phyloP scores from a whole-genome alignment of 2,888 invertebrate genomes.

The Strigamia crassipes region DNA sequence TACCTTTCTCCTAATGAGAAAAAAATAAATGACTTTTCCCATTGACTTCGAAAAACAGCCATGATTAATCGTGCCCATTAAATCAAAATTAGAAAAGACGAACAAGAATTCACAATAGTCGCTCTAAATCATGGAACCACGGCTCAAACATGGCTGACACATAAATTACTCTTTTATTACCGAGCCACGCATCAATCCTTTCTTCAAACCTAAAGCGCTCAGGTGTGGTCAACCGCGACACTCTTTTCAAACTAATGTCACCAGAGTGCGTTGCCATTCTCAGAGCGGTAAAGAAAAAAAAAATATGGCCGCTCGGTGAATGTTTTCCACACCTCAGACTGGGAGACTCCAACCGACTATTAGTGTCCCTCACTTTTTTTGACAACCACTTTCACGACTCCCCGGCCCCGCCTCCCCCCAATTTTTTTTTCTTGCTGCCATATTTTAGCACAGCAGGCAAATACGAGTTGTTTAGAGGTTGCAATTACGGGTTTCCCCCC shows the following conservation, averaged over 20 bases:
- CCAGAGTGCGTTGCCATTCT: background rate
- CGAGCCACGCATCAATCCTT: background rate
- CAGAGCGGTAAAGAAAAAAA: background rate
- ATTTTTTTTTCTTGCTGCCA: background rate
- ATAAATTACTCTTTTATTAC: constrained; percentile 30
- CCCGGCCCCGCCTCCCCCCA: too few species aligned
- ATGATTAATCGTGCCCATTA: constrained; percentile 4
- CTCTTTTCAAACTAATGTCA: background rate
- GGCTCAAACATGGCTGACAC: background rate
- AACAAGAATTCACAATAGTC: background rate
- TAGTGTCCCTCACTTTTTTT: background rate
- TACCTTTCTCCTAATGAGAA: constrained; percentile 12
- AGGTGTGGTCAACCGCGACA: background rate
- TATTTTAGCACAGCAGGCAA: background rate
- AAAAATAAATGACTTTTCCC: constrained; percentile 13
- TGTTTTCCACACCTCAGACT: background rate
- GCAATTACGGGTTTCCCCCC: background rate
- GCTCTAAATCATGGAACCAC: background rate
- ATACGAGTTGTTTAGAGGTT: background rate
- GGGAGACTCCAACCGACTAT: background rate
- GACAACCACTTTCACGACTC: background rate
- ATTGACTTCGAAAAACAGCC: background rate
- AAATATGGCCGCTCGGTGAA: background rate
- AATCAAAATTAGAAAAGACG: background rate
- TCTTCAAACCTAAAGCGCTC: background rate